These are phyloP conservation scores for Fistularia commersonii DNA, from an alignment of 2,797 vertebrate genomes.

Conservation along the genomic window DNA sequence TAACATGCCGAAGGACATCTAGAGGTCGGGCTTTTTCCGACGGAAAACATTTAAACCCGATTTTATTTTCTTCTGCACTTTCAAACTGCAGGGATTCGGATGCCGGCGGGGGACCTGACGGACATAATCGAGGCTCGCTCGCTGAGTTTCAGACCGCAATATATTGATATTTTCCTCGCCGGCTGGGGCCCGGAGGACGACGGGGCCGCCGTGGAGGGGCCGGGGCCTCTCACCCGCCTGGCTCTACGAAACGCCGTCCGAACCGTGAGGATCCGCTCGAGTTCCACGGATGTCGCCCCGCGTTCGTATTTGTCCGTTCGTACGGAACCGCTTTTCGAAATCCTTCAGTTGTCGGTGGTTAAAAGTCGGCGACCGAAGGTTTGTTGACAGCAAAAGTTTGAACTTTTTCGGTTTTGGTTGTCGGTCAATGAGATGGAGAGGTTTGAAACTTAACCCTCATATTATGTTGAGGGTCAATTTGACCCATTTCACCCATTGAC, in stretches of 20 bases:
- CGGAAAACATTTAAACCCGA: not conserved
- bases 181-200: conserved; percentile 96
- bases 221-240: conserved; percentile 85
- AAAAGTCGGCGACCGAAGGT: too few species aligned
- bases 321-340: too few species aligned
- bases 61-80: not conserved
- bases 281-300: not conserved
- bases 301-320: too few species aligned
- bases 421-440: too few species aligned
- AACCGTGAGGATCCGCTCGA: conserved; percentile 57
- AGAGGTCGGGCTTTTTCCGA: conserved; percentile 18
- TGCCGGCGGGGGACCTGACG: conserved; percentile 94
- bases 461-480: too few species aligned
- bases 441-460: too few species aligned
- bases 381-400: too few species aligned
- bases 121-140: conserved; percentile 93
- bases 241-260: conserved; percentile 84
- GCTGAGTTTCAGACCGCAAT: conserved; percentile 85
- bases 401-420: too few species aligned
- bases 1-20: conserved; percentile 15
- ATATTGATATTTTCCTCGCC: conserved; percentile 92
- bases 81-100: conserved; percentile 81
- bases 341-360: too few species aligned
- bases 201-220: conserved; percentile 90
- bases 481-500: too few species aligned